Conservation (phyloP, 2,888 invertebrate species). For the Heliconius erato region DNA sequence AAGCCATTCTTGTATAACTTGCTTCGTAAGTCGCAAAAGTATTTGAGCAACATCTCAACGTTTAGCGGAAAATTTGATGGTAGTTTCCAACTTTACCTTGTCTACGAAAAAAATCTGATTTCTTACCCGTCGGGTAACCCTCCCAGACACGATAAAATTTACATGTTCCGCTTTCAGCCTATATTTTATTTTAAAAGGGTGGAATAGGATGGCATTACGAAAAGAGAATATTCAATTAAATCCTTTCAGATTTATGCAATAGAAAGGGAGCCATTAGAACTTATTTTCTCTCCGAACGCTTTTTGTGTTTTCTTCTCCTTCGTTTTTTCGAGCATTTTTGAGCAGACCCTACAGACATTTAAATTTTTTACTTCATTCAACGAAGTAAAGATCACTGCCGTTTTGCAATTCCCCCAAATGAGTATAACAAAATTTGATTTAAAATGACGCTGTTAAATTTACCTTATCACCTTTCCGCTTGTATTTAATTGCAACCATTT, state of each 20-base stretch:
- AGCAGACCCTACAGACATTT: slow-evolving; percentile 39
- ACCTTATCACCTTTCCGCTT: slow-evolving; percentile 40
- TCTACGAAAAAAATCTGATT: slow-evolving; percentile 73
- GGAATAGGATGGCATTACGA: slow-evolving; percentile 81
- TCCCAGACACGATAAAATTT: slow-evolving; percentile 83
- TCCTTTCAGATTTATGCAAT: slow-evolving; percentile 77
- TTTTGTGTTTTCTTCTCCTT: slow-evolving; percentile 57
- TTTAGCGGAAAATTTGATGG: slow-evolving; percentile 81
- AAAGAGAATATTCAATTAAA: slow-evolving; percentile 85
- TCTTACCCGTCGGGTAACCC: slow-evolving; percentile 67
- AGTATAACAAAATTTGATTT: slow-evolving; percentile 39
- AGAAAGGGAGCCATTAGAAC: slow-evolving; percentile 62
- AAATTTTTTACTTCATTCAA: slow-evolving; percentile 29
- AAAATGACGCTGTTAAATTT: slow-evolving; percentile 37
- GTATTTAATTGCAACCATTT: slow-evolving; percentile 52
- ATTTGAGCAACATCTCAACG: slow-evolving; percentile 79
- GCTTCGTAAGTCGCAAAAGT: slow-evolving; percentile 79
- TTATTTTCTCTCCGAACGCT: slow-evolving; percentile 63
- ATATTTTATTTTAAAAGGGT: slow-evolving; percentile 85
- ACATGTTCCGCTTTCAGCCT: slow-evolving; percentile 82
- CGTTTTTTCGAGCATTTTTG: slow-evolving; percentile 44
- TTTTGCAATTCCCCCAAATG: slow-evolving; percentile 6
- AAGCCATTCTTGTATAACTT: slow-evolving; percentile 70
- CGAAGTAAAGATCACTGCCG: slow-evolving; percentile 31
- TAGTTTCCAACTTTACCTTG: slow-evolving; percentile 80